Evolutionary conservation across 2,113 vertebrate genomes (phyloP).

Genomic region (Oostethus manadensis): DNA sequence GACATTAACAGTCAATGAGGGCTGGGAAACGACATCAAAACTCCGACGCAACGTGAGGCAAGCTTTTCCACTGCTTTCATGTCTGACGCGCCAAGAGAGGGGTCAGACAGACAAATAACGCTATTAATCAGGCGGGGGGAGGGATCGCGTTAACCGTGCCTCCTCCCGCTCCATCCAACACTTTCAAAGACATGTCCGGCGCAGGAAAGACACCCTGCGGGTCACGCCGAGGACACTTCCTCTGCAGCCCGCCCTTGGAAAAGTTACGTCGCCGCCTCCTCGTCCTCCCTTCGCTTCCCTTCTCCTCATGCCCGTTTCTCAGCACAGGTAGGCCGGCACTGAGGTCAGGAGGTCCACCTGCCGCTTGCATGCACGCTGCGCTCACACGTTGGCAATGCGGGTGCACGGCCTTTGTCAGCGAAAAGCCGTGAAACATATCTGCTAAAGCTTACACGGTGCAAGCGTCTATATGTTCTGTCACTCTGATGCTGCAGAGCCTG

Average conservation of each 20-base stretch:
- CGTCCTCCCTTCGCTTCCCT: constrained; percentile 34
- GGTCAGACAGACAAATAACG: constrained; percentile 21
- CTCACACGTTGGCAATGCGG: neutral
- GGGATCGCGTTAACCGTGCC: constrained; percentile 40
- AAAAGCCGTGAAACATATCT: no score
- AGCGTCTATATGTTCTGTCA: neutral
- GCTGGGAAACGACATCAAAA: neutral
- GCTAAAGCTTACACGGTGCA: no score
- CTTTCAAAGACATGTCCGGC: constrained; percentile 52
- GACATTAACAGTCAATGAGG: no score
- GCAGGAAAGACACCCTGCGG: constrained; percentile 39
- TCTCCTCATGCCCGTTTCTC: constrained; percentile 28
- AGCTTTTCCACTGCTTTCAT: neutral
- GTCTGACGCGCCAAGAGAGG: constrained; percentile 1
- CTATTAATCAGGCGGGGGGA: constrained; percentile 42
- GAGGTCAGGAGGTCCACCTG: constrained; percentile 17
- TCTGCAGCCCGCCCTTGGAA: constrained; percentile 43
- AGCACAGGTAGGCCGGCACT: constrained; percentile 4
- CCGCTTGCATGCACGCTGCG: constrained; percentile 1
- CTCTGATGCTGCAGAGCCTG: constrained; percentile 21
- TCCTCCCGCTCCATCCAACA: constrained; percentile 42
- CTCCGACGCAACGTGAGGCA: neutral
- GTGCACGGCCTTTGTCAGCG: neutral
- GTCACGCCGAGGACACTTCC: constrained; percentile 63
- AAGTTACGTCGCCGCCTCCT: constrained; percentile 23